Evolutionary conservation across 2,888 invertebrate species (phyloP), one percentile per base, ranked within the genome.

Genomic region (Coenonympha arcania): DNA sequence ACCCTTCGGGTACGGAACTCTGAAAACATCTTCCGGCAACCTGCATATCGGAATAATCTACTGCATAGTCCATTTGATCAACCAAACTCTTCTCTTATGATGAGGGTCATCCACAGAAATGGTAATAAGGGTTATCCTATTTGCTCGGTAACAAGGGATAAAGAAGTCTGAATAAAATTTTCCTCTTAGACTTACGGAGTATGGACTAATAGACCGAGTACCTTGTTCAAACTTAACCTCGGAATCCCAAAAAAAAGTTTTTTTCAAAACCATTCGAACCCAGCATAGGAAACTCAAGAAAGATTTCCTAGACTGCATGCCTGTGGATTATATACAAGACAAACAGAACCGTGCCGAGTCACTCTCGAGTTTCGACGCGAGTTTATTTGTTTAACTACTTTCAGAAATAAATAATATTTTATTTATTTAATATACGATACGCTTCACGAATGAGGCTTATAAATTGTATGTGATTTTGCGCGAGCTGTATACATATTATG

Each of bases 361-460:
- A 72, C 71, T 73, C 78, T 71, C 72, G 56, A 71, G 62, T 50
- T 60, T 64, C 63, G 61, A 68, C 63, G 68, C 63, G 52, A 70
- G 65, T 73, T 73, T 76, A 74, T 71, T 73, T 71, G 62, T 78
- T 72, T 76, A 63, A 69, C 56, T 65, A 66, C 68, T 64, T 71
- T 73, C 69, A 73, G 67, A 68, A 62, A 73, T 76, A 76, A 76
- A 76, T 71, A 72, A 65, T 64, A 52, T 62, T 65, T 67, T 74
- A 69, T 77, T 77, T 75, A 74, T 71, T 66, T 24, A 9, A 37
- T 22, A 22, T 22, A 22, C 71, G 66, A 70, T 63, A 63, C 58
- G 51, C 58, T 40, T 53, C 16, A 18, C n/a, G 15, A 43, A 20
- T 22, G n/a, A 31, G 5, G 8, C 6, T 9, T 31, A 31, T 8